phyloP scores from a whole-genome alignment of 2,888 invertebrate species.

The Orgyia antiqua region DNA sequence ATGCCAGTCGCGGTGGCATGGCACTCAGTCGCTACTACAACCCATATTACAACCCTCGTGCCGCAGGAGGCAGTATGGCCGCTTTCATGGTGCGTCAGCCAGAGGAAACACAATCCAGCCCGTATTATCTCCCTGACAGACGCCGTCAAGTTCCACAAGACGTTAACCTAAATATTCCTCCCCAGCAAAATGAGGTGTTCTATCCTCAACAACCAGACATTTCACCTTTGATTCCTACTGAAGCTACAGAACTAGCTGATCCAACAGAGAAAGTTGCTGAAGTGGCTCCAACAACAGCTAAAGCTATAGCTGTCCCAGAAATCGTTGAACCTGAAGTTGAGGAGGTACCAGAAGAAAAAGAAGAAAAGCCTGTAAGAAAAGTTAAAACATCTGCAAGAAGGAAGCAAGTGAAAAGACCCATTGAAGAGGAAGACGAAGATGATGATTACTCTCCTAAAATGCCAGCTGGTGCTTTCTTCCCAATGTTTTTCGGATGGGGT shows the following conservation, averaged over 20 bases:
- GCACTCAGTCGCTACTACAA: conserved; percentile 67
- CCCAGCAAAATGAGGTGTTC: conserved; percentile 64
- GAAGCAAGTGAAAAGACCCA: conserved; percentile 56
- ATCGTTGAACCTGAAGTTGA: conserved; percentile 54
- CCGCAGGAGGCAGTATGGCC: conserved; percentile 55
- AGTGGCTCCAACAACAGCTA: conserved; percentile 42
- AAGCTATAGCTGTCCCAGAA: conserved; percentile 46
- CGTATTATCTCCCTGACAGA: conserved; percentile 62
- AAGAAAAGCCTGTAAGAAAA: conserved; percentile 43
- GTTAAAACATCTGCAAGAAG: conserved; percentile 54
- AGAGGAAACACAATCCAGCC: conserved; percentile 45
- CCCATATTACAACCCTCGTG: conserved; percentile 55
- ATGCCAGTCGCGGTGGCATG: conserved; percentile 59
- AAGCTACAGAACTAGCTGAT: conserved; percentile 47
- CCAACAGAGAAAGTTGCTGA: conserved; percentile 51
- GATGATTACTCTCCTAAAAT: conserved; percentile 67
- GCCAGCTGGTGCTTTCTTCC: conserved; percentile 80
- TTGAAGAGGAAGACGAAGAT: conserved; percentile 70
- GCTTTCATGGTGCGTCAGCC: conserved; percentile 61
- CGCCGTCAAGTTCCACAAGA: conserved; percentile 59
- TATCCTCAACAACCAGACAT: conserved; percentile 48
- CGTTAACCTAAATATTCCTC: conserved; percentile 38
- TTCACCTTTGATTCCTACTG: conserved; percentile 37
- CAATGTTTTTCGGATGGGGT: conserved; percentile 79
- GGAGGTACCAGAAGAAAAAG: conserved; percentile 48